A percentile compares a stretch with the other conserved stretches of the same genome.
Conservation (phyloP, 1,140 invertebrate species). For the Globodera ellingtonae region DNA sequence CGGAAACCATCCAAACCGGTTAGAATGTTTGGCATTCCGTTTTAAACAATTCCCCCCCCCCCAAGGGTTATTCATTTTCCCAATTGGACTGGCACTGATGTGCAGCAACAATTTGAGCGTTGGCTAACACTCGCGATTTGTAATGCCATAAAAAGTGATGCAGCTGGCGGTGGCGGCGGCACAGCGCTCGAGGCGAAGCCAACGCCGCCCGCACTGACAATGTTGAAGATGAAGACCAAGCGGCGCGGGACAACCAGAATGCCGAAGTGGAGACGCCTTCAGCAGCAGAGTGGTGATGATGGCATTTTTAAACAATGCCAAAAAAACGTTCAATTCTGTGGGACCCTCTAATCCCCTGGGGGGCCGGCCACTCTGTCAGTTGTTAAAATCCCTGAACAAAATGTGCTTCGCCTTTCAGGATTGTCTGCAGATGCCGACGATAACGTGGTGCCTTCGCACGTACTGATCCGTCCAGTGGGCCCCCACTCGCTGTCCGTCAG, state of each 20-base stretch:
- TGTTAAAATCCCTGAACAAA: conserved; percentile 1
- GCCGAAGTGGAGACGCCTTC: conserved; percentile 30
- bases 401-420: conserved; percentile 18
- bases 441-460: conserved; percentile 42
- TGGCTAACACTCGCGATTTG: conserved; percentile 61
- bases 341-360: not conserved
- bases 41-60: not conserved
- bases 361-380: conserved; percentile 10
- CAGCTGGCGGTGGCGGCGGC: not conserved
- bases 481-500: conserved; percentile 54
- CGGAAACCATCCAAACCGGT: conserved; percentile 48
- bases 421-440: too few species aligned
- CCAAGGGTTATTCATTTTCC: conserved; percentile 57
- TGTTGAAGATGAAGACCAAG: conserved; percentile 26
- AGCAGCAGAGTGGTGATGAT: conserved; percentile 28
- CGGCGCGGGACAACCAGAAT: conserved; percentile 35
- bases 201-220: conserved; percentile 10
- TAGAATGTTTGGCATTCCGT: not conserved
- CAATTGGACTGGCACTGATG: conserved; percentile 47
- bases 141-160: conserved; percentile 42
- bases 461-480: conserved; percentile 51
- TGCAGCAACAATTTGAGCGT: conserved; percentile 50
- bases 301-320: too few species aligned
- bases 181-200: conserved; percentile 18
- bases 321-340: not conserved